phyloP scores from a whole-genome alignment of 2,888 invertebrate species.

The Corythucha ciliata region DNA sequence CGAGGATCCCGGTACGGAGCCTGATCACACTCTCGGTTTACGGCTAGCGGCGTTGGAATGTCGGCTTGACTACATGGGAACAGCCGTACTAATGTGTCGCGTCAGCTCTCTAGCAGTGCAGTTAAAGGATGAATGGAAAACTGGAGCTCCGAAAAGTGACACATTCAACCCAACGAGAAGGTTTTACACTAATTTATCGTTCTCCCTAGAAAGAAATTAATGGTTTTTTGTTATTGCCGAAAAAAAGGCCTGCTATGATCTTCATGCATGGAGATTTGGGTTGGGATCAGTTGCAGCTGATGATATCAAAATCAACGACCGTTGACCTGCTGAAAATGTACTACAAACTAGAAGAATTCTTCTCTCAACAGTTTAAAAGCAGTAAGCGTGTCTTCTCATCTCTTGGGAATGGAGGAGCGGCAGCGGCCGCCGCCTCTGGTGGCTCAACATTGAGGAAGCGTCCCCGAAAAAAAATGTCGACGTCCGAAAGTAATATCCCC shows the following conservation, averaged over 20 bases:
- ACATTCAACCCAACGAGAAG: constrained; percentile 55
- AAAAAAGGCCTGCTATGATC: constrained; percentile 80
- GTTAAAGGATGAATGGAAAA: constrained; percentile 81
- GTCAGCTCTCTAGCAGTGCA: constrained; percentile 73
- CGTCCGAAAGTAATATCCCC: constrained; percentile 25
- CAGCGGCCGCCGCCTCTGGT: no score
- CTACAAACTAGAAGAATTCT: constrained; percentile 92
- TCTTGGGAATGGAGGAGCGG: constrained; percentile 38
- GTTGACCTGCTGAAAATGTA: constrained; percentile 95
- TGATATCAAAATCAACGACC: constrained; percentile 94
- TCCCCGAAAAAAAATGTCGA: constrained; percentile 31
- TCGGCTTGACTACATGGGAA: constrained; percentile 95
- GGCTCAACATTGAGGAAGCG: constrained; percentile 33
- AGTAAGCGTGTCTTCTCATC: constrained; percentile 84
- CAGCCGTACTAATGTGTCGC: constrained; percentile 84
- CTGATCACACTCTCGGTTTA: constrained; percentile 75
- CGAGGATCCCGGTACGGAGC: constrained; percentile 82
- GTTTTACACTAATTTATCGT: constrained; percentile 38
- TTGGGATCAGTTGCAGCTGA: constrained; percentile 94
- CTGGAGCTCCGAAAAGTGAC: constrained; percentile 43
- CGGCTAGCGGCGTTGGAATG: constrained; percentile 78
- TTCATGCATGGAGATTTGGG: constrained; percentile 84
- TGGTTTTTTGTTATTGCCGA: constrained; percentile 34
- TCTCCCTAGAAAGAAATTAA: not conserved
- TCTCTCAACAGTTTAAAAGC: constrained; percentile 93